phyloP scores from a whole-genome alignment of 2,797 vertebrate genomes.

The Sebastes kiyomatsui region DNA sequence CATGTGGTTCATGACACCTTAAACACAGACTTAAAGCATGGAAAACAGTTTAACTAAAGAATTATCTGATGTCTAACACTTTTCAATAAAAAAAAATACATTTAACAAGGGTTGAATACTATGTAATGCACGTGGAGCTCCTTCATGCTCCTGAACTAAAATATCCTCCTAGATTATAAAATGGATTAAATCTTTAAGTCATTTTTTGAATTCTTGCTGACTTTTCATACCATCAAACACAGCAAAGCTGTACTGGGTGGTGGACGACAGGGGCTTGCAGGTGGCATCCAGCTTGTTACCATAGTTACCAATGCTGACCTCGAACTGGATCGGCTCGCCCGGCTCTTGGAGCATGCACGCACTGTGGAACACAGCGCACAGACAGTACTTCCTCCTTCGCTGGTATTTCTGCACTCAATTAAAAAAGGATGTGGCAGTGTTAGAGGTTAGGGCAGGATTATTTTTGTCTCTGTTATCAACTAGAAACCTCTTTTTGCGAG shows the following conservation, averaged over 20 bases:
- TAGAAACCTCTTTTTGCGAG: neutral
- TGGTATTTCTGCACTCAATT: slow-evolving; percentile 90
- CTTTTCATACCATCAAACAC: slow-evolving; percentile 92
- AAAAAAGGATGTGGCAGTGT: slow-evolving; percentile 9
- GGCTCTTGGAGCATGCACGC: slow-evolving; percentile 95
- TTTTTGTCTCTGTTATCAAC: neutral
- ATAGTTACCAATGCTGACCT: slow-evolving; percentile 98
- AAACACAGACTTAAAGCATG: neutral
- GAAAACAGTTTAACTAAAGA: neutral
- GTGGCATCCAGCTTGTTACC: slow-evolving; percentile 96
- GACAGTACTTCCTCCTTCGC: slow-evolving; percentile 90
- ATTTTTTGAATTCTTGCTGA: neutral
- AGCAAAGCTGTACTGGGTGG: slow-evolving; percentile 93
- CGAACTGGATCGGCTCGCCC: slow-evolving; percentile 96
- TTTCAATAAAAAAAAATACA: neutral
- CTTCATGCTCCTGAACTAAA: neutral
- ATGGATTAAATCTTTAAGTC: neutral
- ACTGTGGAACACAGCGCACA: slow-evolving; percentile 94
- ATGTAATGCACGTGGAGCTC: neutral
- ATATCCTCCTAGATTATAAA: neutral
- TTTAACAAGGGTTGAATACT: neutral
- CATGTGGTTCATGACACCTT: neutral
- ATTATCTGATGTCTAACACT: neutral
- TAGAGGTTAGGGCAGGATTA: neutral
- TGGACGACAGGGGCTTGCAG: slow-evolving; percentile 95